Evolutionary conservation across 30 jellyfish, hydroid and myxozoan species (phyloP), one percentile per base, ranked within the genome.

Genomic region (Pseudorhiza aurosa): DNA sequence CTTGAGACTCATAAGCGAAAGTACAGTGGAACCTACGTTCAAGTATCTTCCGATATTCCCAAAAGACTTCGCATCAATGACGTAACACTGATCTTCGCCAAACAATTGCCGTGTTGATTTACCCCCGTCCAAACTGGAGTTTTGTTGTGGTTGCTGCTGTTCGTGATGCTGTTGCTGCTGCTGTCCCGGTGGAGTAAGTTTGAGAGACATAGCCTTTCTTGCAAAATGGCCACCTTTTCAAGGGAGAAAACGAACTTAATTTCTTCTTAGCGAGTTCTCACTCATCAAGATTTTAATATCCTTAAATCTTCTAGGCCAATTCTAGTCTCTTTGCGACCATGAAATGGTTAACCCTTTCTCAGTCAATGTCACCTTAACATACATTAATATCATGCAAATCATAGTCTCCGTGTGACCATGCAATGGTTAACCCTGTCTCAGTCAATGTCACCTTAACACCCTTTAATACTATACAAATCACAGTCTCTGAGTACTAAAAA

Each of bases 1-100:
- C n/a, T n/a, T n/a, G n/a, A n/a, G n/a, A n/a, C n/a, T n/a, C n/a
- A n/a, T n/a, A n/a, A n/a, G n/a, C 12, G 12, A 47, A 4, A 47
- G n/a, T 15, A 5, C 62, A 4, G 9, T 24, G 7, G 31, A 5
- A 73, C 96, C 51, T 75, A 93, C 98, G 72, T 93, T 93, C 64
- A 93, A 65, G 75, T 79, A 93, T 67, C 98, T 81, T 30, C 98
- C 98, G 26, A 81, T 96, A 72, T 93, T 93, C 18, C 98, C 98
- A 67, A 51, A 78, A 11, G 97, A 93, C 62, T 93, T 93, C 1
- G 98, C 98, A 49, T 93, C 98, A 53, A 93, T 86, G 58, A 93
- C 94, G 62, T 83, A 93, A 77, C 95, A 87, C 15, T 93, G 90
- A 0, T 93, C 94, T 46, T 93, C 98, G 31, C 93, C 93, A 60